These are phyloP conservation scores for Sitophilus oryzae DNA, from an alignment of 1,140 invertebrate species.

Conservation along the genomic window DNA sequence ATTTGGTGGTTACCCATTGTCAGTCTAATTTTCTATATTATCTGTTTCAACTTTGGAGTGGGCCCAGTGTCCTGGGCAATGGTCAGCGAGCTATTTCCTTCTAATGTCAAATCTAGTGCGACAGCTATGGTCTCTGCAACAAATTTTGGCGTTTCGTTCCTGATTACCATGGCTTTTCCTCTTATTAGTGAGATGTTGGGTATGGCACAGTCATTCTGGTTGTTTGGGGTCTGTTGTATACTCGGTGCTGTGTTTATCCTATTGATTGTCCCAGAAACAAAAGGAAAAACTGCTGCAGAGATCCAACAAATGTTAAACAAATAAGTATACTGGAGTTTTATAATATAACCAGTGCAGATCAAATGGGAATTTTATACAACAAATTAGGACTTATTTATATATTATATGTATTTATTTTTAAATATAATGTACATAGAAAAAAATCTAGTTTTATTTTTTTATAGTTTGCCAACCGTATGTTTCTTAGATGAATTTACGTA, in stretches of 20 bases:
- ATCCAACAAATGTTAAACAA: slow-evolving; percentile 43
- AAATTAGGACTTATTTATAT: no score
- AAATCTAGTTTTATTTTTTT: no score
- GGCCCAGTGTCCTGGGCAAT: slow-evolving; percentile 80
- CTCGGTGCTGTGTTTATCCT: slow-evolving; percentile 50
- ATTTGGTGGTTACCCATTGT: slow-evolving; percentile 38
- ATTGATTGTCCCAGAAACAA: slow-evolving; percentile 71
- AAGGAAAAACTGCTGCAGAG: slow-evolving; percentile 64
- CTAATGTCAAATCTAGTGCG: slow-evolving; percentile 66
- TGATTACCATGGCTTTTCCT: slow-evolving; percentile 72
- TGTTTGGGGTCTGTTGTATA: slow-evolving; percentile 59
- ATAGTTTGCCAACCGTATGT: no score
- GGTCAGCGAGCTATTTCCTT: slow-evolving; percentile 74
- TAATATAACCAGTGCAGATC: no score
- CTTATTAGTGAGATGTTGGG: slow-evolving; percentile 54
- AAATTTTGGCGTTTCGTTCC: slow-evolving; percentile 72
- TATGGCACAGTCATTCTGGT: slow-evolving; percentile 67
- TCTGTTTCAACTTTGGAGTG: slow-evolving; percentile 51
- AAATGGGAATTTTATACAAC: no score
- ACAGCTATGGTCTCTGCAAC: slow-evolving; percentile 65
- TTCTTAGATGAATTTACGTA: no score
- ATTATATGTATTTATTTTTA: no score
- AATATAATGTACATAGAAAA: no score
- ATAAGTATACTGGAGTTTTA: no score
- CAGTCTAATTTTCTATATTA: slow-evolving; percentile 33